Base-by-base conservation (phyloP, 2,888 invertebrate genomes). In the Meghimatium bilineatum region DNA sequence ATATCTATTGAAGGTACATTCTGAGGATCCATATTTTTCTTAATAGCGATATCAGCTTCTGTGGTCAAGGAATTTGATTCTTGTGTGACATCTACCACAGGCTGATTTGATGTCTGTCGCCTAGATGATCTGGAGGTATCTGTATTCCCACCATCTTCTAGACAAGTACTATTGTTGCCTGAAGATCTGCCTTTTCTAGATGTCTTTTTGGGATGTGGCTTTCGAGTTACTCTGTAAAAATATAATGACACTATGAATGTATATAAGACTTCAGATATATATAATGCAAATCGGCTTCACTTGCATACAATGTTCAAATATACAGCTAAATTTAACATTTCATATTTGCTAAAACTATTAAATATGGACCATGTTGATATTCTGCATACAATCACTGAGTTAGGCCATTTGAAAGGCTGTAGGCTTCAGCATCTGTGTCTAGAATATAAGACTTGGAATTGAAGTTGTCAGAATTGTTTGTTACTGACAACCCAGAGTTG, bases 121-220 rank as follows among this genome's bases (percentile, higher is more conserved):
- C 38, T 79, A 1, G 67, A 44, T 36, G 71, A 60, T 44, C 74
- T 82, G 3, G 82, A 63, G 63, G 82, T 75, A 44, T 82, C 82
- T 75, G 80, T 80, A 36, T 82, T 75, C 1, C 67, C 71, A 26
- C 80, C 74, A 74, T 84, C 84, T n/a, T 84, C 84, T 49, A n/a
- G 74, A 32, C 84, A 84, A 44, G 84, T 74, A 44, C 84, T 84
- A 69, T 80, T 84, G 66, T 80, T 80, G n/a, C 84, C 84, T 72
- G 83, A 83, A 17, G 83, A 67, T 34, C 69, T 63, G 44, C 80
- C 75, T 60, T 84, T 84, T 17, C 84, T 60, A 6, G 74, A 49
- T 36, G 79, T 32, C 72, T 84, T 84, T 49, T 80, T 84, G 17
- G 80, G 74, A 23, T 36, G 71, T n/a, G 83, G 71, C 71, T 79